Conservation (phyloP, 2,113 vertebrate species). For the Cnemophilus loriae region DNA sequence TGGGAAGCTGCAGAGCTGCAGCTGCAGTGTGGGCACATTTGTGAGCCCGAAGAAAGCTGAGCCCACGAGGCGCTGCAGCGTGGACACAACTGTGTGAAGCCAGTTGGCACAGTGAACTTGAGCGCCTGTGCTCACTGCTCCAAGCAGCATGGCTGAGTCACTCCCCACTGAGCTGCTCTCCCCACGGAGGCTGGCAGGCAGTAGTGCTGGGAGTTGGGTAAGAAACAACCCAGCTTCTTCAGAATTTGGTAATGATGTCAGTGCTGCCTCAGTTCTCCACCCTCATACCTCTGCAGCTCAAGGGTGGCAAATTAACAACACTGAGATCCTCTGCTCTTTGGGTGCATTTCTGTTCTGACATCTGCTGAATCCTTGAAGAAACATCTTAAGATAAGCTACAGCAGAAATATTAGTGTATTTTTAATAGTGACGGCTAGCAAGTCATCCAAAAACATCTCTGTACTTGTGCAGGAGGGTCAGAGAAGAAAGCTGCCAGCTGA, state of each 20-base stretch:
- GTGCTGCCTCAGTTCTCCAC: background rate
- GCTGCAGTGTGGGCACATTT: background rate
- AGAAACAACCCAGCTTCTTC: background rate
- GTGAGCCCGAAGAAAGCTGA: background rate
- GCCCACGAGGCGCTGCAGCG: fast-evolving
- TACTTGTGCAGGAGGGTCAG: background rate
- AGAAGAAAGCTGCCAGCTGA: background rate
- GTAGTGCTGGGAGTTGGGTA: background rate
- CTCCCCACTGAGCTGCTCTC: background rate
- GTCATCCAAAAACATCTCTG: background rate
- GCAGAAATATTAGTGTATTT: background rate
- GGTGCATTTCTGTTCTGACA: background rate
- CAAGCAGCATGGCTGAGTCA: background rate
- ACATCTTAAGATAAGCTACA: background rate
- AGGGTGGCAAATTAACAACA: background rate
- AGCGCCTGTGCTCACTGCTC: background rate
- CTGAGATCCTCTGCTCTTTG: background rate
- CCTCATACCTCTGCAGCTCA: background rate
- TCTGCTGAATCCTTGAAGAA: background rate
- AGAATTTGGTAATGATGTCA: background rate
- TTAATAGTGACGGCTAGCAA: background rate
- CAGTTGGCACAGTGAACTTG: background rate
- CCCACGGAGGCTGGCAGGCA: background rate
- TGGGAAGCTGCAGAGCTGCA: background rate
- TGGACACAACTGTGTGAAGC: background rate